Evolutionary conservation across 2,797 vertebrate species (phyloP).

Genomic region (Amblyopsis hoosieri): DNA sequence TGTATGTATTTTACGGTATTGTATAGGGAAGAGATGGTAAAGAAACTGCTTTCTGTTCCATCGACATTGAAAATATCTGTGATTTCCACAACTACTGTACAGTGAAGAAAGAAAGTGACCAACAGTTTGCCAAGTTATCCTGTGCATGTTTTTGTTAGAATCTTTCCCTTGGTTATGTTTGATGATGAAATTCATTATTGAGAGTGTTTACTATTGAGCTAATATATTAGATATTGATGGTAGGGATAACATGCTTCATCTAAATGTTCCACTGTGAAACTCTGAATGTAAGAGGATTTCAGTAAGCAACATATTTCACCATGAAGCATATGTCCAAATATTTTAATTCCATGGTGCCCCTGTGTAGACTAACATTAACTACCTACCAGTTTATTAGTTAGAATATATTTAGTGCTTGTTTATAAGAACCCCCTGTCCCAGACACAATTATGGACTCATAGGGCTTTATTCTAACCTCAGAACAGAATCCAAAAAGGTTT

Average conservation of each 20-base stretch:
- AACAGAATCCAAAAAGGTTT: not conserved
- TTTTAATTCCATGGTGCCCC: conserved; percentile 3
- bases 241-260: too few relatives aligned
- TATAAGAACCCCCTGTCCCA: conserved; percentile 5
- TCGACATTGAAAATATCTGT: too few relatives aligned
- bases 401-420: conserved; percentile 15
- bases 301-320: not conserved
- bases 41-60: conserved; percentile 5
- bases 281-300: not conserved
- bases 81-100: too few relatives aligned
- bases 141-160: too few relatives aligned
- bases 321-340: not conserved
- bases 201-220: not conserved
- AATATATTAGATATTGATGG: too few relatives aligned
- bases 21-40: not conserved
- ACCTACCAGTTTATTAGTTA: conserved; percentile 18
- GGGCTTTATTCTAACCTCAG: conserved; percentile 4
- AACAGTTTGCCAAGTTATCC: too few relatives aligned
- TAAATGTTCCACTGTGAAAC: not conserved
- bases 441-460: conserved; percentile 14
- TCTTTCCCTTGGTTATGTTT: too few relatives aligned
- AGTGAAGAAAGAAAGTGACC: too few relatives aligned
- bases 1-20: too few relatives aligned
- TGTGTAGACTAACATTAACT: not conserved
- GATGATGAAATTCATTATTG: not conserved